Conservation (phyloP, 1,140 invertebrate species). For the Rhynchophorus ferrugineus region DNA sequence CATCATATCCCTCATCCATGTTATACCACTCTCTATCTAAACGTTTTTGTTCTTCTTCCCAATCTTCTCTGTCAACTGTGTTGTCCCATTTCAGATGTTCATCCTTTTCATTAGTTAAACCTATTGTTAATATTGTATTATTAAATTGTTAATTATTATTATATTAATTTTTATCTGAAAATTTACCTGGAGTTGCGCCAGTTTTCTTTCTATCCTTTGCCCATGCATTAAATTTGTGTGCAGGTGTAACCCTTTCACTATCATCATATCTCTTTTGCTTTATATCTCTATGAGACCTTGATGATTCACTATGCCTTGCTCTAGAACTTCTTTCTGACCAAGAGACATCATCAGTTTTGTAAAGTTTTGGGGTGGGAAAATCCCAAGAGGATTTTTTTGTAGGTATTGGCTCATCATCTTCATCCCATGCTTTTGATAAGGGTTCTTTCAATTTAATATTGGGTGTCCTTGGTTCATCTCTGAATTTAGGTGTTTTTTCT, state of each 20-base stretch:
- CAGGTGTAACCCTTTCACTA: conserved; percentile 69
- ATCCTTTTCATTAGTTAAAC: conserved; percentile 35
- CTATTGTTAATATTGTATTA: no score
- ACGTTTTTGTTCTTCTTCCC: conserved; percentile 90
- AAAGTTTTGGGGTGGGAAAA: conserved; percentile 72
- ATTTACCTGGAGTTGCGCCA: conserved; percentile 50
- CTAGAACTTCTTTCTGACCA: conserved; percentile 43
- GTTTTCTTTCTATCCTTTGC: conserved; percentile 55
- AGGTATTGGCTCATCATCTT: conserved; percentile 64
- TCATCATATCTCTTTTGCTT: conserved; percentile 44
- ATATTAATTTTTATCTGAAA: not conserved
- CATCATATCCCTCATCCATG: conserved; percentile 89
- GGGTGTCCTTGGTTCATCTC: conserved; percentile 78
- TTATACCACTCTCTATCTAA: conserved; percentile 96
- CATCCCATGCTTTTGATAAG: conserved; percentile 82
- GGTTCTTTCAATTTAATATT: conserved; percentile 56
- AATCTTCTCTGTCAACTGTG: conserved; percentile 66
- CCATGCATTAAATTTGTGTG: conserved; percentile 81
- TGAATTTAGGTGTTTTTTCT: conserved; percentile 61
- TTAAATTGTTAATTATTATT: not conserved
- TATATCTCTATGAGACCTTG: conserved; percentile 15
- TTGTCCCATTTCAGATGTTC: conserved; percentile 46
- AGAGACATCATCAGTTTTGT: conserved; percentile 39
- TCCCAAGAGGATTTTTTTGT: conserved; percentile 78
- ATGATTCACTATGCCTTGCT: conserved; percentile 20